These are phyloP conservation scores for Drosophila multiciliata DNA, from an alignment of 2,888 invertebrate species.

Conservation along the genomic window DNA sequence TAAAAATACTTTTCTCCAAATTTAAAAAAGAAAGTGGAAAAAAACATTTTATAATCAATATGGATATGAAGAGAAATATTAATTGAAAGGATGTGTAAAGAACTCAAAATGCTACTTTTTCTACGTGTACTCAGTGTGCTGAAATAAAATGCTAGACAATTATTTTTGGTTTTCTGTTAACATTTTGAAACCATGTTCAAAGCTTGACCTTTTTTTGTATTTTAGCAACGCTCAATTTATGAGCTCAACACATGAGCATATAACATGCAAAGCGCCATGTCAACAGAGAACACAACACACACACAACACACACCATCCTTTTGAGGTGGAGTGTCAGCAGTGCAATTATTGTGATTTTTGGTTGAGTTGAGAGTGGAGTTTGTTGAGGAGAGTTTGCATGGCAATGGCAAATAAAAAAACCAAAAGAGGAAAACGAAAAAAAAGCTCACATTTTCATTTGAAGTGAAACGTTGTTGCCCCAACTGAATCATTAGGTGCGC, in stretches of 20 bases:
- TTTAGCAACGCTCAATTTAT: slow-evolving; percentile 55
- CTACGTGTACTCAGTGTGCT: background rate
- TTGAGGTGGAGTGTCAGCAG: slow-evolving; percentile 66
- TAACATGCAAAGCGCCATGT: slow-evolving; percentile 69
- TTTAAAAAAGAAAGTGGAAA: too few relatives aligned
- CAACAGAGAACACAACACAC: slow-evolving; percentile 45
- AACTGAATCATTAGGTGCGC: slow-evolving; percentile 74
- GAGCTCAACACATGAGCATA: slow-evolving; percentile 55
- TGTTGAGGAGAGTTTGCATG: slow-evolving; percentile 43
- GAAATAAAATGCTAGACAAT: slow-evolving; percentile 40
- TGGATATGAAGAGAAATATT: background rate
- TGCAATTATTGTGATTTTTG: slow-evolving; percentile 72
- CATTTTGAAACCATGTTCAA: slow-evolving; percentile 61
- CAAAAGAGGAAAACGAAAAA: slow-evolving; percentile 39
- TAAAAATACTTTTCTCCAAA: too few relatives aligned
- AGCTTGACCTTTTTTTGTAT: slow-evolving; percentile 65
- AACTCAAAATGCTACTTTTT: background rate
- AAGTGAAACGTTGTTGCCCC: slow-evolving; percentile 49
- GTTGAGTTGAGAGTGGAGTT: slow-evolving; percentile 4
- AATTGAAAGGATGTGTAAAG: background rate
- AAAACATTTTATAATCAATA: background rate
- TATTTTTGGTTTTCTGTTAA: slow-evolving; percentile 51
- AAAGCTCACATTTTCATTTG: slow-evolving; percentile 71
- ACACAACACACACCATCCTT: slow-evolving; percentile 12
- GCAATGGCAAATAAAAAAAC: slow-evolving; percentile 63